phyloP scores from a whole-genome alignment of 2,888 invertebrate species.

The Scrobipalpa atriplicella region DNA sequence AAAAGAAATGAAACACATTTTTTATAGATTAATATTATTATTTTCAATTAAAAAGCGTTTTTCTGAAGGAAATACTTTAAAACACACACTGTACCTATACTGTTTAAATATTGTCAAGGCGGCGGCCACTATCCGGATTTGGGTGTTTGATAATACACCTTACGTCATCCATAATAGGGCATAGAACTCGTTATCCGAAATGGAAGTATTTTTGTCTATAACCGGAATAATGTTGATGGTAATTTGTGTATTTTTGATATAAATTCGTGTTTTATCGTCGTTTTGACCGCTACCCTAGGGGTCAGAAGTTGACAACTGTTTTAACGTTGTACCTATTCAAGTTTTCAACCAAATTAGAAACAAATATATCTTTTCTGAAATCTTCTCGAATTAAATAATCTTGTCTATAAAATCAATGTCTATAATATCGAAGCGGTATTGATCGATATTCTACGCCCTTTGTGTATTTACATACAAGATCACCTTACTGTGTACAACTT shows the following conservation, averaged over 20 bases:
- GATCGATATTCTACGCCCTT: not conserved
- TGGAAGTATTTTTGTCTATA: constrained; percentile 15
- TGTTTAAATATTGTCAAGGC: constrained; percentile 56
- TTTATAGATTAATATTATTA: too few relatives aligned
- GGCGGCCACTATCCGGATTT: constrained; percentile 63
- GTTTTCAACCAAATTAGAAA: not conserved
- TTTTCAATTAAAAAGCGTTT: too few relatives aligned
- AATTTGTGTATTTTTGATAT: constrained; percentile 38
- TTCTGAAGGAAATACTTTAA: not conserved
- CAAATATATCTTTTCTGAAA: too few relatives aligned
- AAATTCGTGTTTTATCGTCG: constrained; percentile 26
- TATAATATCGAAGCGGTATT: not conserved
- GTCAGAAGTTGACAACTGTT: constrained; percentile 11
- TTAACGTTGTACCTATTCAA: not conserved
- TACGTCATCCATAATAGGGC: constrained; percentile 59
- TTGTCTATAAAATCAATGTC: not conserved
- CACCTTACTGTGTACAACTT: constrained; percentile 15
- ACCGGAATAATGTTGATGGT: constrained; percentile 26
- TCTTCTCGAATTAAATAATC: too few relatives aligned
- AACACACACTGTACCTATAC: constrained; percentile 33
- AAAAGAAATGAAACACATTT: too few relatives aligned
- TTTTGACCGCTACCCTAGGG: constrained; percentile 10
- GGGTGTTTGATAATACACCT: constrained; percentile 49
- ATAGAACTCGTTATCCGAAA: constrained; percentile 37
- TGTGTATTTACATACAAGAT: constrained; percentile 22